Base-by-base conservation (phyloP, 2,797 vertebrate genomes). In the Spheniscus humboldti region DNA sequence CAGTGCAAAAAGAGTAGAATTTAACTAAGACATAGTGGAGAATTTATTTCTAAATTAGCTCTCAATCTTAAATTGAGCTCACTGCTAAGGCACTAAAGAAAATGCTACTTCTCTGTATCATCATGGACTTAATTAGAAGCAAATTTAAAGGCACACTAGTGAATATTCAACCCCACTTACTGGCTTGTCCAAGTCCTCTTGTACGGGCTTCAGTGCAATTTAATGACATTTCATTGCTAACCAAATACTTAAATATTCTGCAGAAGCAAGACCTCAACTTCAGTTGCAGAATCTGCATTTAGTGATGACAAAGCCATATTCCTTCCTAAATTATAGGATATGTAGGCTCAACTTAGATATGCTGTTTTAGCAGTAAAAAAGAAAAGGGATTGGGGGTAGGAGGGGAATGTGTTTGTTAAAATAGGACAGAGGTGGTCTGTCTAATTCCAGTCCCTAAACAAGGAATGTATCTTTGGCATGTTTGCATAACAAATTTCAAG, bases 351-450 rank as follows among this genome's bases (percentile, higher is more conserved):
- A 16, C 80, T 87, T 80, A 56, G 19, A 64, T 24, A 39, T 3
- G 11, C 12, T 55, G 8, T 63, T 84, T 68, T 60, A 87, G 14
- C 28, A 72, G 31, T 53, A 31, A 69, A 85, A 74, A 73, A 8
- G 5, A 71, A 62, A 55, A 4, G 11, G 5, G 8, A 5, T 0
- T 74, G 27, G 4, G 7, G 22, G 7, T 10, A 6, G 4, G 10
- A 35, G 5, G 6, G 13, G 28, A 73, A 64, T 28, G 4, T 55
- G 1, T 39, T 91, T 78, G 19, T 60, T 81, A 84, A 79, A 94
- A 55, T 14, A 87, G 13, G 6, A 30, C 6, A 35, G 45, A 56
- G 39, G 7, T 8, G 13, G 24, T 57, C 62, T 82, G 67, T 48
- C 18, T 84, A 57, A 78, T 82, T 92, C 41, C 43, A 55, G 23